Conservation (phyloP, 2,797 vertebrate genomes). For the Cossypha heuglini region DNA sequence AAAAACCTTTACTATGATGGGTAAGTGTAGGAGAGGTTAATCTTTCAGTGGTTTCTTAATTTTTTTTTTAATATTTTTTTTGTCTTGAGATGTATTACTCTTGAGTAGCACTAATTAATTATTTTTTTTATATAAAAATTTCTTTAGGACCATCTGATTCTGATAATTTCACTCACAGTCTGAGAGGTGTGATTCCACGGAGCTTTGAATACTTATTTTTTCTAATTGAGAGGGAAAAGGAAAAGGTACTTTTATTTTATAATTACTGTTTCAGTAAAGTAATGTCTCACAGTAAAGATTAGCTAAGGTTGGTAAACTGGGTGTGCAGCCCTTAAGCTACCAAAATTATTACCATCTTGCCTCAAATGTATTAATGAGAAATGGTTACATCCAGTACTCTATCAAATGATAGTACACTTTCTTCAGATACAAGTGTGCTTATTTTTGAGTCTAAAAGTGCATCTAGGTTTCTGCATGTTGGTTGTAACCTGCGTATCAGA, state of each 20-base stretch:
- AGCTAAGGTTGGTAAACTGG: background rate
- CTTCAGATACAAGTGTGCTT: background rate
- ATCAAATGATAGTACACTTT: background rate
- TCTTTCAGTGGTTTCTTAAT: background rate
- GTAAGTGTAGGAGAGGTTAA: constrained; percentile 72
- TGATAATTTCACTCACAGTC: constrained; percentile 91
- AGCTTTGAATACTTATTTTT: constrained; percentile 97
- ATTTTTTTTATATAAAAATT: background rate
- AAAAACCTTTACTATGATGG: constrained; percentile 98
- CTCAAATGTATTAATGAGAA: background rate
- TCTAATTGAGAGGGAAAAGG: constrained; percentile 91
- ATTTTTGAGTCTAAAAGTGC: background rate
- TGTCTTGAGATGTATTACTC: background rate
- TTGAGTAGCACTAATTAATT: background rate
- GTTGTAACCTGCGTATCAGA: background rate
- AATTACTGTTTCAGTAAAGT: background rate
- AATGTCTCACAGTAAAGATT: background rate
- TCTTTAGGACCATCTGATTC: constrained; percentile 88
- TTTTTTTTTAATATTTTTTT: background rate
- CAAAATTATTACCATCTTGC: background rate
- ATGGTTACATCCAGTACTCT: background rate
- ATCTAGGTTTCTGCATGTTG: background rate
- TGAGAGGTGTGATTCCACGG: constrained; percentile 93
- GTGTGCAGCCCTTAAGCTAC: background rate
- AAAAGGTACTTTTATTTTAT: constrained; percentile 79